Percentiles rank a stretch among this genome's conserved stretches.
These are phyloP conservation scores for Cossypha dichroa DNA, from an alignment of 2,797 vertebrate species.

Conservation along the genomic window DNA sequence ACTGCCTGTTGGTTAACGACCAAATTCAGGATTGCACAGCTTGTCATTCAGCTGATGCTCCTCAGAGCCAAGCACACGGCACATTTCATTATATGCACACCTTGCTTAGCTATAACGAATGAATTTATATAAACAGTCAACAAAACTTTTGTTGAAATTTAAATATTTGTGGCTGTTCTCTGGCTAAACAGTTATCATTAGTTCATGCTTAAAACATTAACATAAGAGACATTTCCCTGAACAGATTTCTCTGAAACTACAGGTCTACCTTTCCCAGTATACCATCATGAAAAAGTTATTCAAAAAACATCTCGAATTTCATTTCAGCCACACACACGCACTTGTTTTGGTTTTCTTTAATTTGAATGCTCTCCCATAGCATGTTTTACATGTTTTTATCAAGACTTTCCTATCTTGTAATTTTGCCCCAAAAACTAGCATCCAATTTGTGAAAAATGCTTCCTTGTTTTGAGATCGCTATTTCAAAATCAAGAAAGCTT, in stretches of 20 bases:
- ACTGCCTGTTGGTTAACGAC: neutral
- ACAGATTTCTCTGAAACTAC: neutral
- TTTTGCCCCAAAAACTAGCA: neutral
- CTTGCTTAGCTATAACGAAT: neutral
- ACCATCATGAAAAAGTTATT: neutral
- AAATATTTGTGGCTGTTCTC: neutral
- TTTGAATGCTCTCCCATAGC: neutral
- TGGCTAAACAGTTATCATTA: neutral
- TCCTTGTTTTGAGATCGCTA: neutral
- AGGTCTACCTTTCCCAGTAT: neutral
- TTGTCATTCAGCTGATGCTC: neutral
- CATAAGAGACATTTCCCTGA: neutral
- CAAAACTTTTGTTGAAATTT: neutral
- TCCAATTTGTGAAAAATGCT: neutral
- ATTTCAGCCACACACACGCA: neutral
- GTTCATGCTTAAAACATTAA: neutral
- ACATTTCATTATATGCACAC: neutral
- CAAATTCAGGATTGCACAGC: neutral
- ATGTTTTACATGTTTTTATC: neutral
- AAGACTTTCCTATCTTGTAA: neutral
- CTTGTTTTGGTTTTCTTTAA: neutral
- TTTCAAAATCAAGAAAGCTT: neutral
- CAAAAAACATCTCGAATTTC: neutral
- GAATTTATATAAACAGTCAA: neutral
- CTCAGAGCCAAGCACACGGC: neutral